phyloP scores from a whole-genome alignment of 2,797 vertebrate genomes.

The Lepus oiostolus region DNA sequence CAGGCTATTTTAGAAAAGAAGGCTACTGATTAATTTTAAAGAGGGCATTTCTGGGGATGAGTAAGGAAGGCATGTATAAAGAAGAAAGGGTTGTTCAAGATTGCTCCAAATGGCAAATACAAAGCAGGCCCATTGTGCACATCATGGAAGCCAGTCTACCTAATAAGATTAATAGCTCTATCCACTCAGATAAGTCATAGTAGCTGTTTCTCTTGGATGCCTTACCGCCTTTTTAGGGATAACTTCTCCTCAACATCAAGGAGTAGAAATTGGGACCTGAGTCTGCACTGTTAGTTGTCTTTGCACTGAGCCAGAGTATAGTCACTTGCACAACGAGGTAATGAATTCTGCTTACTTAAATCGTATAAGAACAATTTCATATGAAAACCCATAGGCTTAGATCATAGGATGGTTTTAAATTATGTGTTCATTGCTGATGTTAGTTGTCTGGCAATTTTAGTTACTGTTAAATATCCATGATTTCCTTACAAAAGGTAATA shows the following conservation, averaged over 20 bases:
- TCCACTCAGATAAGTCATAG: too few relatives aligned
- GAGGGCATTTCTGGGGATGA: too few relatives aligned
- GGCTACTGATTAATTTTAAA: too few relatives aligned
- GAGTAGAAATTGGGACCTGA: neutral
- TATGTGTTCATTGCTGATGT: neutral
- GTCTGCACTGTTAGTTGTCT: neutral
- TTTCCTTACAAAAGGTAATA: neutral
- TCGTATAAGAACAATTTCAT: neutral
- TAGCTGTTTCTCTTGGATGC: too few relatives aligned
- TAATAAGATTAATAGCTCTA: too few relatives aligned
- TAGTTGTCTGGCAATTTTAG: neutral
- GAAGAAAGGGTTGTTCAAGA: too few relatives aligned
- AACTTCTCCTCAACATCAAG: neutral
- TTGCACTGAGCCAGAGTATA: neutral
- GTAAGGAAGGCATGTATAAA: too few relatives aligned
- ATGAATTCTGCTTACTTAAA: constrained; percentile 16
- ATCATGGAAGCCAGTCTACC: too few relatives aligned
- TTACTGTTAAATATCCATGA: neutral
- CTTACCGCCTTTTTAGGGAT: too few relatives aligned
- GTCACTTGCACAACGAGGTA: neutral
- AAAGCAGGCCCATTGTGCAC: too few relatives aligned
- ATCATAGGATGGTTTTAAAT: constrained; percentile 7
- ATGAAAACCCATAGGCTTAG: neutral
- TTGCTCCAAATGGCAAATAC: too few relatives aligned
- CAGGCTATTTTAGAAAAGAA: too few relatives aligned